phyloP scores from a whole-genome alignment of 2,888 invertebrate genomes.

The Plemyria rubiginata region DNA sequence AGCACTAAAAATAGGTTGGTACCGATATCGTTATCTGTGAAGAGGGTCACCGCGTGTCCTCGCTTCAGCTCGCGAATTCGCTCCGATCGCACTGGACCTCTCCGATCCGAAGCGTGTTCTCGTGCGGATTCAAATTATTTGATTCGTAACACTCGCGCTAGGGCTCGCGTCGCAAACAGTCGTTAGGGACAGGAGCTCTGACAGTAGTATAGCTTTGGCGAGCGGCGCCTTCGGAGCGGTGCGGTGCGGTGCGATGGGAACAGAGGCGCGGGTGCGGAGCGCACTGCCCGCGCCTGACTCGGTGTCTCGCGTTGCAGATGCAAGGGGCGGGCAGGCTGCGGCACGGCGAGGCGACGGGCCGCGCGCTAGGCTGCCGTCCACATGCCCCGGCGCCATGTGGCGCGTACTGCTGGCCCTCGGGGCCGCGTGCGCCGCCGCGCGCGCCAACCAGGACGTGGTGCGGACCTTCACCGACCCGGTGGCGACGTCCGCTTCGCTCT shows the following conservation, averaged over 20 bases:
- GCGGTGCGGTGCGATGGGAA: constrained; percentile 80
- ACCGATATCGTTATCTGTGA: constrained; percentile 66
- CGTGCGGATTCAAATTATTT: constrained; percentile 56
- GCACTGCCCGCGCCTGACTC: constrained; percentile 76
- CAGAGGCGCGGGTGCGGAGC: constrained; percentile 64
- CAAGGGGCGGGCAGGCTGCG: constrained; percentile 68
- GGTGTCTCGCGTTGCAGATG: constrained; percentile 83
- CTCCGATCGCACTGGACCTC: constrained; percentile 83
- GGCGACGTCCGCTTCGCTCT: constrained; percentile 87
- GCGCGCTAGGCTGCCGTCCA: constrained; percentile 78
- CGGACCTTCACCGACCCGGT: constrained; percentile 87
- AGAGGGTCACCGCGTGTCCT: constrained; percentile 71
- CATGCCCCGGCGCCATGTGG: constrained; percentile 83
- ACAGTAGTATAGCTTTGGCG: constrained; percentile 54
- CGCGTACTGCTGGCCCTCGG: constrained; percentile 85
- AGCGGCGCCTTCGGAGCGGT: constrained; percentile 61
- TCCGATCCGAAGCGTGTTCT: constrained; percentile 71
- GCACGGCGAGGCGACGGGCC: constrained; percentile 66
- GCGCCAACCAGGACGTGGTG: constrained; percentile 87
- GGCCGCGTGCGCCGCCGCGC: constrained; percentile 82
- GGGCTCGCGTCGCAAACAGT: constrained; percentile 55
- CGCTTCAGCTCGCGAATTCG: constrained; percentile 73
- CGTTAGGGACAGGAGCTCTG: constrained; percentile 53
- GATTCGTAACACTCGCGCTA: constrained; percentile 54
- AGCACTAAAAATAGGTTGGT: constrained; percentile 67